These are phyloP conservation scores for Cyclophora punctaria DNA, from an alignment of 2,888 invertebrate genomes.

Conservation along the genomic window DNA sequence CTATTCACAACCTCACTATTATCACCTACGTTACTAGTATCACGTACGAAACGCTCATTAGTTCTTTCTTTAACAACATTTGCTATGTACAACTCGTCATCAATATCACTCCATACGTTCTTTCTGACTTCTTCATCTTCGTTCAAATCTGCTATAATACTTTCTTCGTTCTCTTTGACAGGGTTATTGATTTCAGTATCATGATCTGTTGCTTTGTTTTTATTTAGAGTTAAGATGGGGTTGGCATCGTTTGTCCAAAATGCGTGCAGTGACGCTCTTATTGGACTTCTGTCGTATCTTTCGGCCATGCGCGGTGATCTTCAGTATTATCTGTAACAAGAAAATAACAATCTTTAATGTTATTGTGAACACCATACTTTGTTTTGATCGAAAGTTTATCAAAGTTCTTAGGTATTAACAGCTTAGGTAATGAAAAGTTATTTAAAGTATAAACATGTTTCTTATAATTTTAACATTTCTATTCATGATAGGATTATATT, in stretches of 20 bases:
- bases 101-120: slow-evolving; percentile 67
- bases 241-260: slow-evolving; percentile 44
- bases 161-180: slow-evolving; percentile 23
- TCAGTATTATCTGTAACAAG: slow-evolving; percentile 61
- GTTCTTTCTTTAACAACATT: slow-evolving; percentile 60
- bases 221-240: slow-evolving; percentile 3
- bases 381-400: no score
- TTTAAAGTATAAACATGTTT: no score
- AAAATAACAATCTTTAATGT: slow-evolving; percentile 9
- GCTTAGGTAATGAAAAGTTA: no score
- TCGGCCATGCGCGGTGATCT: slow-evolving; percentile 69
- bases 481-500: no score
- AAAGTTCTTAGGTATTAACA: no score
- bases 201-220: slow-evolving; percentile 23
- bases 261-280: slow-evolving; percentile 63
- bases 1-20: slow-evolving; percentile 73
- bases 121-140: slow-evolving; percentile 59
- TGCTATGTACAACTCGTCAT: slow-evolving; percentile 71
- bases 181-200: slow-evolving; percentile 27
- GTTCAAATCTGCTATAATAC: slow-evolving; percentile 47
- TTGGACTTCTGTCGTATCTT: slow-evolving; percentile 57
- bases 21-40: slow-evolving; percentile 65
- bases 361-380: no score
- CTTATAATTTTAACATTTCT: no score
- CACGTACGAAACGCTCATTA: slow-evolving; percentile 69